A percentile compares a stretch with the other conserved stretches of the same genome.
phyloP scores from a whole-genome alignment of 2,888 invertebrate species.

The Eupithecia tripunctaria region DNA sequence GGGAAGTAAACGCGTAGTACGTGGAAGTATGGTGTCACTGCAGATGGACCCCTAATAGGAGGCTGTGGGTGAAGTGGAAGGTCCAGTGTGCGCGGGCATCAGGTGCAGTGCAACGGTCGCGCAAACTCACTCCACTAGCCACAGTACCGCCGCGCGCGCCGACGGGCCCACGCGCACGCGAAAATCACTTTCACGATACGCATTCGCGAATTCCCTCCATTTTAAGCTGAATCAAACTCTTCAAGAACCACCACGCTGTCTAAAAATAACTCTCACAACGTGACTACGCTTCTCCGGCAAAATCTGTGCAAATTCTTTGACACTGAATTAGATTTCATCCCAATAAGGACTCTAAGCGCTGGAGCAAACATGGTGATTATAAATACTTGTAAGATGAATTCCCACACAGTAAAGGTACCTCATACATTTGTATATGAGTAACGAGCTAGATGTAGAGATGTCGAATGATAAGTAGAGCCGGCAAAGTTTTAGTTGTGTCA shows the following conservation, averaged over 20 bases:
- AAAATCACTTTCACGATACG: conserved; percentile 67
- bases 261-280: conserved; percentile 63
- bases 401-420: background rate
- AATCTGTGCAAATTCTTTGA: conserved; percentile 62
- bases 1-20: conserved; percentile 47
- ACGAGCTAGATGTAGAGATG: conserved; percentile 4
- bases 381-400: conserved; percentile 46
- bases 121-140: conserved; percentile 62
- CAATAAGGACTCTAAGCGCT: conserved; percentile 56
- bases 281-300: conserved; percentile 46
- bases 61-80: conserved; percentile 53
- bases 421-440: background rate
- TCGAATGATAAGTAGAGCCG: background rate
- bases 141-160: conserved; percentile 78
- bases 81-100: conserved; percentile 60
- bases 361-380: conserved; percentile 57
- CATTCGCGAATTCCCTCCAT: conserved; percentile 54
- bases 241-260: conserved; percentile 55
- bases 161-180: conserved; percentile 76
- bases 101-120: conserved; percentile 79
- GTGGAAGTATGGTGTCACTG: conserved; percentile 33
- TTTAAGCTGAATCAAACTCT: conserved; percentile 62
- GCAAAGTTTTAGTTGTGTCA: background rate
- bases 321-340: conserved; percentile 53
- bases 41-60: conserved; percentile 44